Conservation (phyloP, 2,888 invertebrate species). For the Coremacera marginata region DNA sequence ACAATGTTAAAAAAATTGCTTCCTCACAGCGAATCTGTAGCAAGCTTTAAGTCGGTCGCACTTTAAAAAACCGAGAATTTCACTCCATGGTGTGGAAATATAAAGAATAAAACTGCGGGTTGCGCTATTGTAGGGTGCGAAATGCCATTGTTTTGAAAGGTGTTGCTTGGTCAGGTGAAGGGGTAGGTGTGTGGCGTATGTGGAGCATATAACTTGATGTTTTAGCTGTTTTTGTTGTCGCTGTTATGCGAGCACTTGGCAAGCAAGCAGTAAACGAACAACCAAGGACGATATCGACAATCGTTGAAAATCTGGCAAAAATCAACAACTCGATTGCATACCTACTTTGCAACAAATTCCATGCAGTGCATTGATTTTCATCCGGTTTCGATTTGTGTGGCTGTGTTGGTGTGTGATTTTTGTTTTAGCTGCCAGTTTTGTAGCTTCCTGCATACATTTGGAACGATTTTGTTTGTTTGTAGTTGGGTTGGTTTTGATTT, state of each 20-base stretch:
- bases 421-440: background rate
- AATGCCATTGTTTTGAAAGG: background rate
- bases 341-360: conserved; percentile 16
- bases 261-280: background rate
- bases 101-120: background rate
- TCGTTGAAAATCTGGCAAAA: conserved; percentile 23
- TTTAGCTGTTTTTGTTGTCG: background rate
- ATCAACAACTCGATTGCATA: conserved; percentile 16
- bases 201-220: background rate
- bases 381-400: conserved; percentile 29
- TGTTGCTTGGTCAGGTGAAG: background rate
- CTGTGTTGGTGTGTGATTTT: background rate
- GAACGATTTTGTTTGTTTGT: conserved; percentile 5
- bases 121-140: background rate
- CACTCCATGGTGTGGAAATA: background rate
- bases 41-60: background rate
- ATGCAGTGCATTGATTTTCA: background rate
- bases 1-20: background rate
- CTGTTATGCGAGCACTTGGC: background rate
- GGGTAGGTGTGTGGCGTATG: background rate
- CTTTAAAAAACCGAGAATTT: background rate
- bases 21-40: background rate
- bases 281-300: background rate
- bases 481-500: background rate
- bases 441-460: background rate